These are phyloP conservation scores for Todiramphus saurophagus DNA, from an alignment of 2,113 vertebrate genomes.

Conservation along the genomic window DNA sequence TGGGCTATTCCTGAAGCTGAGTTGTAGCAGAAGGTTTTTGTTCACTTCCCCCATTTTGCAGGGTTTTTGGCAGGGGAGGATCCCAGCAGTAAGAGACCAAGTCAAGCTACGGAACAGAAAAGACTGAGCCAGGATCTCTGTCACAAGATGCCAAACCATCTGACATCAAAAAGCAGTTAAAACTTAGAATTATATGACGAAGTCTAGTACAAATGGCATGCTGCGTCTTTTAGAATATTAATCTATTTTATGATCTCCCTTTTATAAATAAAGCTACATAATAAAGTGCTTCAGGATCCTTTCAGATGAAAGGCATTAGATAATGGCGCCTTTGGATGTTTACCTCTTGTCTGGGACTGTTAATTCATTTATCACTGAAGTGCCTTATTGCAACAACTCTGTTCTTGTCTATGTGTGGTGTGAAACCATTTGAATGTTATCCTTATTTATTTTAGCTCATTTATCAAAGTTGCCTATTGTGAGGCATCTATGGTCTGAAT, in stretches of 20 bases:
- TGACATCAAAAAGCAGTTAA: constrained; percentile 15
- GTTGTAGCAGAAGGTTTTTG: background rate
- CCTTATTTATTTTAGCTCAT: constrained; percentile 30
- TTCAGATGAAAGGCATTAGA: constrained; percentile 23
- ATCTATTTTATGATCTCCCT: constrained; percentile 17
- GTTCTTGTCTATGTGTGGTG: background rate
- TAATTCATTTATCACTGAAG: constrained; percentile 7
- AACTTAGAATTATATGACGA: background rate
- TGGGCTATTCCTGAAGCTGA: background rate
- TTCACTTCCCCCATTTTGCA: background rate
- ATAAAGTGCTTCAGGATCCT: background rate
- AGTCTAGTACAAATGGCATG: background rate
- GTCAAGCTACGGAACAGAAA: background rate
- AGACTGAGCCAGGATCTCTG: background rate
- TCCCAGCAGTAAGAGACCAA: background rate
- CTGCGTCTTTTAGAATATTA: background rate
- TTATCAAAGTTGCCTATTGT: background rate
- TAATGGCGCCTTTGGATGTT: constrained; percentile 15
- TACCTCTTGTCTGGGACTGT: constrained; percentile 18
- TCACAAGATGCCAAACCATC: background rate
- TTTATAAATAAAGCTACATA: constrained; percentile 3
- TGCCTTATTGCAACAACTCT: background rate
- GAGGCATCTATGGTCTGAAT: background rate
- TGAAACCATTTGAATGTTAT: constrained; percentile 16
- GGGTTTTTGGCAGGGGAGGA: background rate